Percentiles rank a stretch among this genome's conserved stretches.
These are phyloP conservation scores for Pomatorhinus ruficollis DNA, from an alignment of 2,113 vertebrate species.

Conservation along the genomic window DNA sequence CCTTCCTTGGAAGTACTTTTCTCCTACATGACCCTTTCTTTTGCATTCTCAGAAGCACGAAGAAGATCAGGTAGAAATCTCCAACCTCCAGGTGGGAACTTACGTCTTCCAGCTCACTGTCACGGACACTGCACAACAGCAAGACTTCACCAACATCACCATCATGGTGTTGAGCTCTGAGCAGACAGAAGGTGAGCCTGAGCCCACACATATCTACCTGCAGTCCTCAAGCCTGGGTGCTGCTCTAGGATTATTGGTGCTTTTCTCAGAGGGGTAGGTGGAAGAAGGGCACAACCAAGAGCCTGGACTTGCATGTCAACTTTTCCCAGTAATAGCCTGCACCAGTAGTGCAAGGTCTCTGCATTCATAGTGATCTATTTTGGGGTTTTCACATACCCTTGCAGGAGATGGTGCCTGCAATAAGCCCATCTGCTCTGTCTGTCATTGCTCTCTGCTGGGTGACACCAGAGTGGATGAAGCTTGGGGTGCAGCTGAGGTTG, in stretches of 20 bases:
- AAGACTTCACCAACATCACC: constrained; percentile 77
- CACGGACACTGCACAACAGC: constrained; percentile 69
- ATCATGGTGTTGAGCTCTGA: constrained; percentile 86
- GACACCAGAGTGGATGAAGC: background rate
- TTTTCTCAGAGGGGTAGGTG: background rate
- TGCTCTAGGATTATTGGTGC: background rate
- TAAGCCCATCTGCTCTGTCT: background rate
- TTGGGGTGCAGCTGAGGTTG: background rate
- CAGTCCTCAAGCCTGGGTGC: background rate
- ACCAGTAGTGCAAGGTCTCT: background rate
- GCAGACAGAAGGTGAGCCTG: constrained; percentile 86
- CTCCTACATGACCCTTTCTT: background rate
- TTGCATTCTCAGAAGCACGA: constrained; percentile 72
- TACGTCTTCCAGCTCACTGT: constrained; percentile 88
- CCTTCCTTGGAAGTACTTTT: background rate
- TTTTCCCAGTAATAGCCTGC: background rate
- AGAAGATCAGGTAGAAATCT: constrained; percentile 76
- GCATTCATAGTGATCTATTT: accelerated
- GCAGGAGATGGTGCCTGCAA: background rate
- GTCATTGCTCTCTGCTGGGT: background rate
- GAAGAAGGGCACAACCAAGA: background rate
- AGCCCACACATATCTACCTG: background rate
- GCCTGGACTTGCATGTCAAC: background rate
- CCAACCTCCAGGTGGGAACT: constrained; percentile 82
- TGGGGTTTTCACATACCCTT: background rate